Evolutionary conservation across 2,888 invertebrate species (phyloP), one percentile per base, ranked within the genome.

Genomic region (Euproctis similis): DNA sequence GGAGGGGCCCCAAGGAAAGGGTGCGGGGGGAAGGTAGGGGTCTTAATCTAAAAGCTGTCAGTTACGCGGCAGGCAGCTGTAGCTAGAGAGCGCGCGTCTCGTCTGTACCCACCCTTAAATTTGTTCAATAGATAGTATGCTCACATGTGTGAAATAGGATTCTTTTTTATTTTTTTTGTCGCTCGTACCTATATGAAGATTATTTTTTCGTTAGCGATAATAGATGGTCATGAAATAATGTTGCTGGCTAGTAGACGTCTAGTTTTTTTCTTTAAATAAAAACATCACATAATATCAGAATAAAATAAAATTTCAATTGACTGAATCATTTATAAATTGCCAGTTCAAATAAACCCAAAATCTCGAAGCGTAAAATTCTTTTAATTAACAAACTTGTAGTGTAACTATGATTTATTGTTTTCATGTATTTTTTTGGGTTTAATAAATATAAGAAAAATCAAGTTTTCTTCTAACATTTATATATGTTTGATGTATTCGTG

Each of bases 1-100:
- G 73, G 68, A 61, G 70, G 72, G 74, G 72, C 57, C 52, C 50
- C 50, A 54, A 28, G 44, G 47, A 31, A 38, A 41, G 37, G 39
- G 51, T 49, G 54, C 39, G 45, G 53, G 51, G 48, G 41, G 50
- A 40, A 48, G 51, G 8, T 36, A 67, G 65, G 64, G 62, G 61
- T 14, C 67, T 75, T 75, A 78, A 81, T 82, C 78, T 82, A 78
- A 80, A 82, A 80, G 78, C 78, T 81, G 81, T 77, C 81, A 76
- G 77, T 70, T 71, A 62, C 63, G 61, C 59, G 57, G 59, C 55
- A 58, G 65, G 65, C 82, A 81, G 81, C 76, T 80, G 81, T 53
- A 66, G 48, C 51, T 57, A 45, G 51, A 42, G 39, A 9, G 38
- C 31, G 36, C 36, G 46, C 49, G 64, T 73, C 67, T 71, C 41